Conservation (phyloP, 2,797 vertebrate genomes). For the Falco berigora region DNA sequence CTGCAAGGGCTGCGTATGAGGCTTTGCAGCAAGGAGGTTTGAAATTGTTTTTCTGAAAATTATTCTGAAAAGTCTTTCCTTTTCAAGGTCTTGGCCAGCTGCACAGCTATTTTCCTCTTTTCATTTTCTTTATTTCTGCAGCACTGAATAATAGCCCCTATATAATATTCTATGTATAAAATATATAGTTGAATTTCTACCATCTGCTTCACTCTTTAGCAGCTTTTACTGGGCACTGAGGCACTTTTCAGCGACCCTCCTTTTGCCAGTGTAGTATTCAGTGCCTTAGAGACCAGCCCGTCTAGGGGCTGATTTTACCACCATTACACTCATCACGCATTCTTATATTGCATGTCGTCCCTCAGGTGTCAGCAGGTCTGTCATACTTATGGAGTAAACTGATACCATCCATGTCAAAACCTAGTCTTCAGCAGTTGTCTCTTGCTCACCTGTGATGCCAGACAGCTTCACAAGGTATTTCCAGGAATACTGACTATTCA, state of each 20-base stretch:
- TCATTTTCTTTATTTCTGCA: not conserved
- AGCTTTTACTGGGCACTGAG: not conserved
- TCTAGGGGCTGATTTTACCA: not conserved
- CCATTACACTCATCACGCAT: not conserved
- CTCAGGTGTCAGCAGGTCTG: not conserved
- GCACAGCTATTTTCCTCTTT: constrained; percentile 17
- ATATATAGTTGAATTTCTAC: not conserved
- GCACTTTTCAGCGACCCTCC: not conserved
- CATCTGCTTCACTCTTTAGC: not conserved
- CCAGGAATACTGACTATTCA: not conserved
- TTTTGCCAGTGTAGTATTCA: not conserved
- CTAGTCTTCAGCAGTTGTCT: not conserved
- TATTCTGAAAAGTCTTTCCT: not conserved
- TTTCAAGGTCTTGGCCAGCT: constrained; percentile 35
- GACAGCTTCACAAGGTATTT: not conserved
- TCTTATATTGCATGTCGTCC: not conserved
- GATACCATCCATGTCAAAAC: not conserved
- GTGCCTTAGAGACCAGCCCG: not conserved
- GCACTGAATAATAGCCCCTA: not conserved
- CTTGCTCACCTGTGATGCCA: not conserved
- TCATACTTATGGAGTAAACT: not conserved
- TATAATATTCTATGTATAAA: not conserved
- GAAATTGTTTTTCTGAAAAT: constrained; percentile 19
- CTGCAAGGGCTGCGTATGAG: constrained; percentile 40
- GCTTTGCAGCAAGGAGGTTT: constrained; percentile 30